Percentiles rank a stretch among this genome's conserved stretches.
phyloP scores from a whole-genome alignment of 2,888 invertebrate species.

The Drosophila lutescens region DNA sequence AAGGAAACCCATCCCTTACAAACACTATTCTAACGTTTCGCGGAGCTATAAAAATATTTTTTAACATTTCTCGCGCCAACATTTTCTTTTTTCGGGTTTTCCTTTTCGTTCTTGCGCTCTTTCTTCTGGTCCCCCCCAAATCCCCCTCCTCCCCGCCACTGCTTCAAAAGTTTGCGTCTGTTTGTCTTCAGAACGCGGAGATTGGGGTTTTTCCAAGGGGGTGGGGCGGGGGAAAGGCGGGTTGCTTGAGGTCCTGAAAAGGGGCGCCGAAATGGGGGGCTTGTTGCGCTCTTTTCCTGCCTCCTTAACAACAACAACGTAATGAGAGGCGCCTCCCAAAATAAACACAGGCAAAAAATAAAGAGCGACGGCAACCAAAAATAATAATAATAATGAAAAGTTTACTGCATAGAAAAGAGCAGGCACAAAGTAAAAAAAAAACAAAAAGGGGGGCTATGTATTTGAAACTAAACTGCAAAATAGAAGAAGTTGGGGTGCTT shows the following conservation, averaged over 20 bases:
- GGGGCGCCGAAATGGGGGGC: background rate
- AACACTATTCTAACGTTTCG: constrained; percentile 79
- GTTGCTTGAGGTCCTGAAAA: constrained; percentile 3
- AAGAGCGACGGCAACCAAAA: constrained; percentile 33
- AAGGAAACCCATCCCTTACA: constrained; percentile 32
- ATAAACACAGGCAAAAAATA: constrained; percentile 38
- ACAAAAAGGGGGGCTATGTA: constrained; percentile 48
- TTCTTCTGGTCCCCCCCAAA: background rate
- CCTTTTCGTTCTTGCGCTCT: constrained; percentile 3
- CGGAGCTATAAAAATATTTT: constrained; percentile 80
- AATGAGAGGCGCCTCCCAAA: constrained; percentile 42
- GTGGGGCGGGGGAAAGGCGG: background rate
- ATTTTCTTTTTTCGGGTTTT: constrained; percentile 59
- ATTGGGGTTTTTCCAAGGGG: constrained; percentile 17
- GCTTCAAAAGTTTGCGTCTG: constrained; percentile 68
- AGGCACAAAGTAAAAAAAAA: constrained; percentile 54
- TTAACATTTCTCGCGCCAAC: constrained; percentile 75
- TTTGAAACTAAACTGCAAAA: constrained; percentile 79
- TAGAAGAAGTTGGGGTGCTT: constrained; percentile 55
- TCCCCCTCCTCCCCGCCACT: background rate
- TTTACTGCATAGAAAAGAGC: constrained; percentile 66
- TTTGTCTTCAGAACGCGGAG: constrained; percentile 50
- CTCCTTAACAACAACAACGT: constrained; percentile 33
- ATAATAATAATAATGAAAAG: constrained; percentile 73
- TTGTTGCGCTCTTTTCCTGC: background rate